Conservation (phyloP, 2,888 invertebrate genomes). For the Chrysolina haemoptera region DNA sequence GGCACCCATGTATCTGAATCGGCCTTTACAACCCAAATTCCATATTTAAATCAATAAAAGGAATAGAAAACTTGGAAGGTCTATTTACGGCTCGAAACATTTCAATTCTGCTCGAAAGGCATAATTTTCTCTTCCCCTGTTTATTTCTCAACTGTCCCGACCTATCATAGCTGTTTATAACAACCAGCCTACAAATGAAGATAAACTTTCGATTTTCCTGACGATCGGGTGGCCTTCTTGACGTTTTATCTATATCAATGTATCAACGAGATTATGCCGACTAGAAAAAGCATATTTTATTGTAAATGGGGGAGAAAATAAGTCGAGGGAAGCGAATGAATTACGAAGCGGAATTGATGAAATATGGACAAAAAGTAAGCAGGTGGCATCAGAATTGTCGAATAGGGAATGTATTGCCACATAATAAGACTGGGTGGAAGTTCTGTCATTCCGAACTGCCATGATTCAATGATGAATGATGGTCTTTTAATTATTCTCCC, state of each 20-base stretch:
- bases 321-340: constrained; percentile 47
- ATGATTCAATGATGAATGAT: too few relatives aligned
- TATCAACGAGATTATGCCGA: constrained; percentile 43
- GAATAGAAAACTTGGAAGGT: too few relatives aligned
- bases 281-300: constrained; percentile 48
- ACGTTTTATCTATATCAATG: constrained; percentile 16
- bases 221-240: constrained; percentile 8
- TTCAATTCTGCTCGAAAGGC: too few relatives aligned
- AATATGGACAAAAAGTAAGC: constrained; percentile 40
- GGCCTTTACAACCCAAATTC: too few relatives aligned
- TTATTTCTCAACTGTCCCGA: not conserved
- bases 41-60: too few relatives aligned
- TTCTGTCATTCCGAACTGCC: too few relatives aligned
- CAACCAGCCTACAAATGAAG: not conserved
- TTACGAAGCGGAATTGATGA: constrained; percentile 38
- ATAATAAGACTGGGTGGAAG: too few relatives aligned
- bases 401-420: not conserved
- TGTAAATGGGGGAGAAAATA: constrained; percentile 46
- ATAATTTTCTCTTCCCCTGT: not conserved
- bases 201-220: constrained; percentile 4
- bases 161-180: not conserved
- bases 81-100: too few relatives aligned
- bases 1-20: too few relatives aligned
- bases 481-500: too few relatives aligned
- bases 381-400: not conserved